Evolutionary conservation across 2,888 invertebrate genomes (phyloP), one percentile per base, ranked within the genome.

Genomic region (Scaptomyza flava): DNA sequence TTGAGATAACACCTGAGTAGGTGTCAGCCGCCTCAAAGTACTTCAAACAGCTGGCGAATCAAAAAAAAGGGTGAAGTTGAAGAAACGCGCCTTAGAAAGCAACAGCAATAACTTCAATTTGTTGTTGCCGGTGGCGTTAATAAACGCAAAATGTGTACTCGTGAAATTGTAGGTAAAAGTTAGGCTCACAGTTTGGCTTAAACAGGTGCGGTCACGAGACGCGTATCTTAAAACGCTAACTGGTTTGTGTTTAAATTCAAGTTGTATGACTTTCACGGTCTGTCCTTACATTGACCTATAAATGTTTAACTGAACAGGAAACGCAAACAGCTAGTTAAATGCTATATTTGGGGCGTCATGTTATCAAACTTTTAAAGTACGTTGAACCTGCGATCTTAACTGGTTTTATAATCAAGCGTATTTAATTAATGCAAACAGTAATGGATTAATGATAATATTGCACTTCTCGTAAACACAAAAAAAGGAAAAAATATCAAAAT

Each of bases 1-100:
- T 36, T 46, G 30, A 48, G 51, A 36, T 46, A 33, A 23, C 14
- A 48, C 43, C 56, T 59, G 27, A 42, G 52, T 42, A 46, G 30
- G 52, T 72, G 23, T 47, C 72, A 65, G 12, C 31, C 60, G 65
- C 50, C 31, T 17, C 42, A 11, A 11, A 50, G 60, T 45, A 51
- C 53, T 51, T 45, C 6, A 50, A 58, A 63, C 23, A 45, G 43
- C 73, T 50, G 17, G 54, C 27, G 65, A 43, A 47, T 14, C 50
- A 27, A 30, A 23, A 46, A 27, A 27, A 27, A 6, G 4, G 27
- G 38, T 9, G 20, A 6, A 6, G 27, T 7, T 6, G 54, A 48
- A 62, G 34, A 30, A 31, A 41, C 33, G 1, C 23, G 4, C 23
- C 2, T 23, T 23, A 4, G 23, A 23, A 23, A 33, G 23, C 27